A percentile compares a stretch with the other conserved stretches of the same genome.
These are phyloP conservation scores for Lasioglossum vierecki DNA, from an alignment of 2,888 invertebrate genomes.

Conservation along the genomic window DNA sequence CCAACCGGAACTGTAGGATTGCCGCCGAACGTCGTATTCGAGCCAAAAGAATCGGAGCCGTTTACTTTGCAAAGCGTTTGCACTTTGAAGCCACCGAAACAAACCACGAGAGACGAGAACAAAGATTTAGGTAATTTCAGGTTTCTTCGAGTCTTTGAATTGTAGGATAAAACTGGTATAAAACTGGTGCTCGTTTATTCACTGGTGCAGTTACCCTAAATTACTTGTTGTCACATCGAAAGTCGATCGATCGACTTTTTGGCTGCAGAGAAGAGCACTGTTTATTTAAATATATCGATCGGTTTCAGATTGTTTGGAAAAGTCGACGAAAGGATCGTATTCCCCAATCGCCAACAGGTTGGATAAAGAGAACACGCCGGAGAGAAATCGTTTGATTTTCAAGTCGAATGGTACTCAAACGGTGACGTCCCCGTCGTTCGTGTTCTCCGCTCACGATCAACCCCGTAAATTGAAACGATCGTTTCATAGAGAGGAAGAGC, in stretches of 20 bases:
- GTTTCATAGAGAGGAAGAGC: slow-evolving; percentile 68
- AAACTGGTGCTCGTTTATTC: too few species aligned
- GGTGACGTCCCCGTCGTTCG: slow-evolving; percentile 39
- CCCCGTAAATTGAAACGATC: slow-evolving; percentile 57
- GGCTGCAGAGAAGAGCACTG: background rate
- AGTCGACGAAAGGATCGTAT: slow-evolving; percentile 12
- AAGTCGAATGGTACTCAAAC: slow-evolving; percentile 51
- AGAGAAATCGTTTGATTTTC: slow-evolving; percentile 38
- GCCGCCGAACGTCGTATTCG: slow-evolving; percentile 75
- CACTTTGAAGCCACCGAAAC: slow-evolving; percentile 50
- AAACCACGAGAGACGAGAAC: slow-evolving; percentile 52
- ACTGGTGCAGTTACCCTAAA: too few species aligned
- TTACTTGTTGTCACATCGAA: too few species aligned
- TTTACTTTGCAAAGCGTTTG: slow-evolving; percentile 74
- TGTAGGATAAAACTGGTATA: too few species aligned
- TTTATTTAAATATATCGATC: background rate
- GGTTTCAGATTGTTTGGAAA: slow-evolving; percentile 40
- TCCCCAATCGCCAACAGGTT: slow-evolving; percentile 40
- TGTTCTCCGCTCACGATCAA: slow-evolving; percentile 45
- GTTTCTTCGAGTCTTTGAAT: too few species aligned
- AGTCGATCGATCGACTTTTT: too few species aligned
- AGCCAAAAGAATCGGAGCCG: slow-evolving; percentile 76
- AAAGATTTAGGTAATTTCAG: slow-evolving; percentile 36
- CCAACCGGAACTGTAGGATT: slow-evolving; percentile 65
- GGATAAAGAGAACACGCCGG: slow-evolving; percentile 46